Evolutionary conservation across 37 sponge, comb jelly and placozoan genomes (phyloP).

Genomic region (Cladorhizidae sp.): DNA sequence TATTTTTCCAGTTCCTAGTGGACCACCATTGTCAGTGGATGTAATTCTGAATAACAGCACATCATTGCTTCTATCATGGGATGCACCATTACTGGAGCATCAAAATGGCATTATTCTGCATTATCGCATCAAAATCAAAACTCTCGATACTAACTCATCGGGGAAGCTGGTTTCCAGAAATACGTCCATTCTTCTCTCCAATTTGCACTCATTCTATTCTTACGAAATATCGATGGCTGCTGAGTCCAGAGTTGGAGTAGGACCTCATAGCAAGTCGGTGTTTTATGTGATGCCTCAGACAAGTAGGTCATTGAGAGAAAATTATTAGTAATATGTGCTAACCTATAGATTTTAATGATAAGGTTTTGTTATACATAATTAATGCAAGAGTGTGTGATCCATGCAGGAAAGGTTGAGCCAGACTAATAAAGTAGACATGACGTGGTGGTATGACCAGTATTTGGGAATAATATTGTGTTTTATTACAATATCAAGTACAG

Average conservation of each 20-base stretch:
- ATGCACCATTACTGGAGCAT: neutral
- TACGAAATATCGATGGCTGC: neutral
- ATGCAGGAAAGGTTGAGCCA: no score
- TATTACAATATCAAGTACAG: neutral
- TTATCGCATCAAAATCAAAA: neutral
- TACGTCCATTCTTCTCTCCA: neutral
- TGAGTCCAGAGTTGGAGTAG: neutral
- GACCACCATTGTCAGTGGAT: neutral
- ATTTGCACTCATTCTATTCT: neutral
- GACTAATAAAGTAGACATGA: no score
- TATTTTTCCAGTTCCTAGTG: constrained; percentile 7
- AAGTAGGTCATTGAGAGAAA: no score
- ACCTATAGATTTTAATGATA: no score
- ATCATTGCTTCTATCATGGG: neutral
- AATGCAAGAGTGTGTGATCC: no score
- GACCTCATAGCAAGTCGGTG: neutral
- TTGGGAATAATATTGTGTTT: no score
- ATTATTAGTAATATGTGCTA: no score
- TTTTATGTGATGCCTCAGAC: neutral
- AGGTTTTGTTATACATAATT: no score
- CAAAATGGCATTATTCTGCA: constrained; percentile 13
- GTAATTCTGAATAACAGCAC: neutral
- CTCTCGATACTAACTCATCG: neutral
- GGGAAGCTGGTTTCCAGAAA: neutral
- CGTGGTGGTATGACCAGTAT: no score